Conservation (phyloP, 2,797 vertebrate species). For the Sternotherus odoratus region DNA sequence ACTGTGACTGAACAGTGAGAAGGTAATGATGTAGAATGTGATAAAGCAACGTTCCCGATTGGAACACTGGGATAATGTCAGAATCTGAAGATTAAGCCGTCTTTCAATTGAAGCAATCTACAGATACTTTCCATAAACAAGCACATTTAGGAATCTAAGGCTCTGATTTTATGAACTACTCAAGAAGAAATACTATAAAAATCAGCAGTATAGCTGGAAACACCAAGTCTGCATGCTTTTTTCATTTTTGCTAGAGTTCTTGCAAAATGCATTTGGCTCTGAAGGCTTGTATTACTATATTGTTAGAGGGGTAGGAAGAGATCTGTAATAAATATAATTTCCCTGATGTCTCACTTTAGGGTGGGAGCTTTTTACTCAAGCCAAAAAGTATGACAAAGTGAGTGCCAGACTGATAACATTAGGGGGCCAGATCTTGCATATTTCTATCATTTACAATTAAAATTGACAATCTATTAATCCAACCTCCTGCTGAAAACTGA, state of each 20-base stretch:
- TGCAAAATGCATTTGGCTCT: constrained; percentile 28
- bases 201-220: neutral
- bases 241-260: constrained; percentile 31
- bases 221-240: neutral
- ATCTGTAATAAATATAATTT: neutral
- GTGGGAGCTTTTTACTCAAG: constrained; percentile 12
- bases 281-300: neutral
- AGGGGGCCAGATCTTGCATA: neutral
- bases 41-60: constrained; percentile 62
- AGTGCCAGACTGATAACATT: neutral
- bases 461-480: neutral
- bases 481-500: neutral
- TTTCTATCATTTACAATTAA: neutral
- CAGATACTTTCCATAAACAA: constrained; percentile 13
- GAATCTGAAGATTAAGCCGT: too few relatives aligned
- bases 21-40: constrained; percentile 68
- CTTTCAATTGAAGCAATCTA: neutral
- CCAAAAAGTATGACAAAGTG: neutral
- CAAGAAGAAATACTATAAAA: neutral
- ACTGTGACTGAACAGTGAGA: constrained; percentile 55
- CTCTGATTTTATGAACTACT: neutral
- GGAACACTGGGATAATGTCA: constrained; percentile 2
- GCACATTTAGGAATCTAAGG: constrained; percentile 15
- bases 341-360: neutral
- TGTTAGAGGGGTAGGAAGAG: neutral